Conservation (phyloP, 2,113 vertebrate genomes). For the Sebastes schlegelii region DNA sequence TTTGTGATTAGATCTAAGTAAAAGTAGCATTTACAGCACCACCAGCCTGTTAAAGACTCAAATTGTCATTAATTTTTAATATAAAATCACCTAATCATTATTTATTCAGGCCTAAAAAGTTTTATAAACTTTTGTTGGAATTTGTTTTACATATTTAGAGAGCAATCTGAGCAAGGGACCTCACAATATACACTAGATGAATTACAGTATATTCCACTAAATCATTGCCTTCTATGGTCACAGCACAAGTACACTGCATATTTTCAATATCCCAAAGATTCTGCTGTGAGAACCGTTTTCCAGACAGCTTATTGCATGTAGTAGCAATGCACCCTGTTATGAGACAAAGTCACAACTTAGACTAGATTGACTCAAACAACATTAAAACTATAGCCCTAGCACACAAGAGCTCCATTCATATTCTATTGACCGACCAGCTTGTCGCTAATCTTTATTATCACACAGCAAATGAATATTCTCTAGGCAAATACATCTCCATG, state of each 20-base stretch:
- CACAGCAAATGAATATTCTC: conserved; percentile 64
- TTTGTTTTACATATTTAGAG: background rate
- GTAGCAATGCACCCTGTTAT: background rate
- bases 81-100: background rate
- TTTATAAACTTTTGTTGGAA: background rate
- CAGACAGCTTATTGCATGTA: background rate
- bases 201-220: background rate
- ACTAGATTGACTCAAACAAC: conserved; percentile 20
- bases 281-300: background rate
- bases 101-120: background rate
- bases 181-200: background rate
- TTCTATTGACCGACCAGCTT: conserved; percentile 47
- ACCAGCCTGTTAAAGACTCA: background rate
- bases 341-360: background rate
- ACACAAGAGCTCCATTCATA: conserved; percentile 62
- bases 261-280: conserved; percentile 19
- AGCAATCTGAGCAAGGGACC: background rate
- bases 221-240: conserved; percentile 17
- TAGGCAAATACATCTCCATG: conserved; percentile 58
- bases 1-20: background rate
- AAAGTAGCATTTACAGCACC: background rate
- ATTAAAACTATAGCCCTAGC: conserved; percentile 2
- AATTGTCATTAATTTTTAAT: background rate
- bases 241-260: background rate
- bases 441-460: conserved; percentile 70